A percentile compares a stretch with the other conserved stretches of the same genome.
These are phyloP conservation scores for Myotis davidii DNA, from an alignment of 2,113 vertebrate genomes.

Conservation along the genomic window DNA sequence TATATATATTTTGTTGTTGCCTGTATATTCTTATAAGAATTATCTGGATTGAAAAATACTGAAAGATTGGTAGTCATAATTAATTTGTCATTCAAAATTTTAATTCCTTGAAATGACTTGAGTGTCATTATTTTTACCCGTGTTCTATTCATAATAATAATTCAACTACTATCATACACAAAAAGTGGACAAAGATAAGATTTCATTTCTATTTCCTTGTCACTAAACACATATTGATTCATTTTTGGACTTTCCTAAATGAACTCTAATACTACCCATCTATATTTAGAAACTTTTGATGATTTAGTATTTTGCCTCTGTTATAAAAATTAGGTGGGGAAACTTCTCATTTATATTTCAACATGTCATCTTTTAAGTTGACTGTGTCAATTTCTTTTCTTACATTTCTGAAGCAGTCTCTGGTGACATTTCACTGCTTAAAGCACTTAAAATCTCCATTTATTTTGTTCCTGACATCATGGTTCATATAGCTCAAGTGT, in stretches of 20 bases:
- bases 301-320: not conserved
- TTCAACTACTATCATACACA: not conserved
- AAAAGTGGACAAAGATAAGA: not conserved
- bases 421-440: not conserved
- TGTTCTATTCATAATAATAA: not conserved
- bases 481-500: not conserved
- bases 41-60: not conserved
- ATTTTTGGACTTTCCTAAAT: not conserved
- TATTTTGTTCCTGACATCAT: not conserved
- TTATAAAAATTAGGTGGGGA: not conserved
- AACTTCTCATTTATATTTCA: slow-evolving; percentile 13
- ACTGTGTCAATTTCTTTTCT: not conserved
- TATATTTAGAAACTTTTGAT: not conserved
- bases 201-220: slow-evolving; percentile 18
- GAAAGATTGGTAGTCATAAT: not conserved
- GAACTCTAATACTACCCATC: not conserved
- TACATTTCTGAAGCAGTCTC: not conserved
- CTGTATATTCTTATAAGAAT: not conserved
- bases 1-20: not conserved
- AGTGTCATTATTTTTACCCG: not conserved
- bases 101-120: not conserved
- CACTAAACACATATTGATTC: not conserved
- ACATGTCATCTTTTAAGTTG: not conserved
- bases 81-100: slow-evolving; percentile 13
- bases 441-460: slow-evolving; percentile 3